Conservation (phyloP, 2,888 invertebrate species). For the Agrypnus murinus region DNA sequence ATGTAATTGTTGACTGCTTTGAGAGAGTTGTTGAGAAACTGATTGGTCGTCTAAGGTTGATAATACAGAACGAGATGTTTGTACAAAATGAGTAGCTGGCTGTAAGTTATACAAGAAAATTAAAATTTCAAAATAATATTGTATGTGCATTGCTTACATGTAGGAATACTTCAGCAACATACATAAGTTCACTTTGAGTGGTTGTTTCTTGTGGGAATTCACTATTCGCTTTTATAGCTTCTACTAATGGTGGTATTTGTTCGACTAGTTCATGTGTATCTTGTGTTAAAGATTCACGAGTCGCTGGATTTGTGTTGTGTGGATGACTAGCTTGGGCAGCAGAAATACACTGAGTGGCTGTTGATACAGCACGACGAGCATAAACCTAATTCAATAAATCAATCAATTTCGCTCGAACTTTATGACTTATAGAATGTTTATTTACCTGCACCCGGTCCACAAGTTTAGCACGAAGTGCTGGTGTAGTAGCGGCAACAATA, state of each 20-base stretch:
- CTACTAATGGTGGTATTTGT: slow-evolving; percentile 86
- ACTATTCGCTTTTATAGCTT: slow-evolving; percentile 83
- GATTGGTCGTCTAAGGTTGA: slow-evolving; percentile 89
- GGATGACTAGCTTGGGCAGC: slow-evolving; percentile 88
- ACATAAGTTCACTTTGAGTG: slow-evolving; percentile 86
- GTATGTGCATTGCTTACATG: slow-evolving; percentile 73
- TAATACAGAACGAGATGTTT: slow-evolving; percentile 86
- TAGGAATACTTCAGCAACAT: slow-evolving; percentile 88
- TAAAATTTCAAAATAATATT: slow-evolving; percentile 4
- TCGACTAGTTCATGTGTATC: slow-evolving; percentile 86
- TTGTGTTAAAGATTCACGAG: slow-evolving; percentile 82
- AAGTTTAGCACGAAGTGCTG: slow-evolving; percentile 83
- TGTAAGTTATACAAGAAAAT: slow-evolving; percentile 61
- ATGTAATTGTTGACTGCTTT: slow-evolving; percentile 81
- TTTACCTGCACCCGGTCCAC: slow-evolving; percentile 74
- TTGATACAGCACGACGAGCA: slow-evolving; percentile 89
- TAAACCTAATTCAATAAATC: too few species aligned
- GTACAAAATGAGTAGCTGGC: slow-evolving; percentile 82
- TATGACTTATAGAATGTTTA: too few species aligned
- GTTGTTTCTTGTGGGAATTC: slow-evolving; percentile 82
- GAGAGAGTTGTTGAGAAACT: slow-evolving; percentile 83
- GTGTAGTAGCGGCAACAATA: slow-evolving; percentile 86
- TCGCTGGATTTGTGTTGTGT: slow-evolving; percentile 80
- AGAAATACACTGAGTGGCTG: slow-evolving; percentile 93
- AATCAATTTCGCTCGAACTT: too few species aligned